phyloP scores from a whole-genome alignment of 2,113 vertebrate genomes.

The Fregata magnificens region DNA sequence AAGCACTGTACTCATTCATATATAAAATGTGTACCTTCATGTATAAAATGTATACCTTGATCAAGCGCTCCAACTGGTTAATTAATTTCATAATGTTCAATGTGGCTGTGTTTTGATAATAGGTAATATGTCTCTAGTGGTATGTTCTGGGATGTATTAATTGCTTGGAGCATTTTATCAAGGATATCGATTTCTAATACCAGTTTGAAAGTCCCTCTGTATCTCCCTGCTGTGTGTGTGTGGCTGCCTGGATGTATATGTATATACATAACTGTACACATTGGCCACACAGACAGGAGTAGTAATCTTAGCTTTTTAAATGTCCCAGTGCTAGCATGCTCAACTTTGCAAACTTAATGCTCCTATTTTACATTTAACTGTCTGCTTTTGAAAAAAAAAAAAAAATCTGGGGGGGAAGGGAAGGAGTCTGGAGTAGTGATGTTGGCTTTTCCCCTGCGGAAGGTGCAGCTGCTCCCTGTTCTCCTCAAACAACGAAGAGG shows the following conservation, averaged over 20 bases:
- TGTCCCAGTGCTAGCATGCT: not conserved
- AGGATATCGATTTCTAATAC: not conserved
- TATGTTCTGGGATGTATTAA: not conserved
- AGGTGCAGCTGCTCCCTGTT: not conserved
- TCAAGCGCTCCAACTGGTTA: not conserved
- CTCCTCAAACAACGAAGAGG: not conserved
- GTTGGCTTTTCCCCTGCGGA: not conserved
- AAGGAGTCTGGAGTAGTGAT: not conserved
- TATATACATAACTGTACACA: not conserved
- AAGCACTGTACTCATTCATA: not conserved
- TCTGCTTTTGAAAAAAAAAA: not conserved
- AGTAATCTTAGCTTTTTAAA: not conserved
- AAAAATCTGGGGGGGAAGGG: not conserved
- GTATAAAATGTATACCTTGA: not conserved
- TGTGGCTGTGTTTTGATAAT: not conserved
- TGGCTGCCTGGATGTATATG: not conserved
- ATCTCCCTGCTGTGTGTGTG: not conserved
- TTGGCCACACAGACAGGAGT: not conserved
- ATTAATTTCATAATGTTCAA: not conserved
- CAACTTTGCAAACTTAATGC: not conserved
- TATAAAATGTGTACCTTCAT: not conserved
- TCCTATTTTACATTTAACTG: not conserved
- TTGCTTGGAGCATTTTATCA: not conserved
- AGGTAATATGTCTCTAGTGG: not conserved
- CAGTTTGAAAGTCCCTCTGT: not conserved